phyloP scores from a whole-genome alignment of 2,113 vertebrate species.

The Rhodinocichla rosea region DNA sequence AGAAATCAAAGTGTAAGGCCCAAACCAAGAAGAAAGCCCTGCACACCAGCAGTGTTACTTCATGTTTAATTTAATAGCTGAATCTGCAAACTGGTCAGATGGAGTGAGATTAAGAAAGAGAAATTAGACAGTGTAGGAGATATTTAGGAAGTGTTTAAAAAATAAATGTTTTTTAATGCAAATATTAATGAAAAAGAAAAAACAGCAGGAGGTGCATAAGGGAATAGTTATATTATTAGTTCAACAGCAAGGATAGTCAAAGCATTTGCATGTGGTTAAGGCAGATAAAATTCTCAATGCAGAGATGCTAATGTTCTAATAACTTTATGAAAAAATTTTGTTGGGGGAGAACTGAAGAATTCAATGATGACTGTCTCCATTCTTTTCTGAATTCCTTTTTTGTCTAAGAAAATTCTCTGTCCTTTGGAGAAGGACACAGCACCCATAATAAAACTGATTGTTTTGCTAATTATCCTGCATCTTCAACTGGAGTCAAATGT shows the following conservation, averaged over 20 bases:
- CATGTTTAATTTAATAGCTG: not conserved
- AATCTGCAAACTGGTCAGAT: not conserved
- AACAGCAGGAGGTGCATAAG: not conserved
- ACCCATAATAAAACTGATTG: not conserved
- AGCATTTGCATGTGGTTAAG: not conserved
- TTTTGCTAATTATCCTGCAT: not conserved
- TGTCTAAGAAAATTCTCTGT: not conserved
- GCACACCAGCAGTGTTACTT: not conserved
- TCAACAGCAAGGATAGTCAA: not conserved
- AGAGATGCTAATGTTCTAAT: not conserved
- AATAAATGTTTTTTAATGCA: not conserved
- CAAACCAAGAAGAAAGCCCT: not conserved
- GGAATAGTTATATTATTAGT: not conserved
- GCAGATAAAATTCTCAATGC: not conserved
- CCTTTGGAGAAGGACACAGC: not conserved
- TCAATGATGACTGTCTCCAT: not conserved
- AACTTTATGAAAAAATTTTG: not conserved
- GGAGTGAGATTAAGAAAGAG: not conserved
- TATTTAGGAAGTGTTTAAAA: not conserved
- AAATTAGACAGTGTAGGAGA: not conserved
- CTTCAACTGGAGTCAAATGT: not conserved
- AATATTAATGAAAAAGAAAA: not conserved
- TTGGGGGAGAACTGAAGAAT: rapidly evolving
- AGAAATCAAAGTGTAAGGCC: not conserved
- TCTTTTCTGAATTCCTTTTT: not conserved